Base-by-base conservation (phyloP, 2,113 vertebrate genomes). In the Leuciscus idus region DNA sequence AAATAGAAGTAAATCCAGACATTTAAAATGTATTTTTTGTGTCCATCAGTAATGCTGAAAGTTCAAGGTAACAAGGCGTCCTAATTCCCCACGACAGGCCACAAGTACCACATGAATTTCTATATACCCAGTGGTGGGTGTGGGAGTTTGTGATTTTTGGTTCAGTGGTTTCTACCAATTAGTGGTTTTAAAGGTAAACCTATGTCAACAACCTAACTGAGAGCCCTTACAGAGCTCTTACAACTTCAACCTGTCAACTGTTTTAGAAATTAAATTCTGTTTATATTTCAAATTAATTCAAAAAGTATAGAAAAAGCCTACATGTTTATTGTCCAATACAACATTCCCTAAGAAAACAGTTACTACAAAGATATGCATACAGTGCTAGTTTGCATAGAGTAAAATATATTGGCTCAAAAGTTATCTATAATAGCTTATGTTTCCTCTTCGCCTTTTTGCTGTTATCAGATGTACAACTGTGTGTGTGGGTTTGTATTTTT, bases 111-210 rank as follows among this genome's bases (percentile, higher is more conserved):
- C 33, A 59, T 50, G 4, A 50, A 75, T 75, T 83, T 86, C 59
- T 81, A 28, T 81, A 28, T 84, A 39, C 43, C 50, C 36, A 73
- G 8, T 48, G 57, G 68, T 84, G 81, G 57, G 30, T 84, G 57
- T 52, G 66, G 30, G 28, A 73, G 59, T 66, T 66, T 48, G 39
- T 30, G 8, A 81, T 59, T 81, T 81, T 81, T 70, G 76, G 33
- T 70, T 81, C 13, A 28, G 64, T 19, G 59, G 59, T 62, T 57
- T 86, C 17, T 21, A 23, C 10, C 50, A 33, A 36, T 73, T 80
- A 81, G 77, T 33, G 64, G 77, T 59, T 61, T 81, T 23, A 86
- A 80, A 72, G 21, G 11, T 36, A 80, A 57, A 57, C 76, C 75
- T 70, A 15, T 61, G 55, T 28, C 75, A 75, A 28, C 68, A 72